Evolutionary conservation across 2,888 invertebrate species (phyloP).

Genomic region (Leptura quadrifasciata): DNA sequence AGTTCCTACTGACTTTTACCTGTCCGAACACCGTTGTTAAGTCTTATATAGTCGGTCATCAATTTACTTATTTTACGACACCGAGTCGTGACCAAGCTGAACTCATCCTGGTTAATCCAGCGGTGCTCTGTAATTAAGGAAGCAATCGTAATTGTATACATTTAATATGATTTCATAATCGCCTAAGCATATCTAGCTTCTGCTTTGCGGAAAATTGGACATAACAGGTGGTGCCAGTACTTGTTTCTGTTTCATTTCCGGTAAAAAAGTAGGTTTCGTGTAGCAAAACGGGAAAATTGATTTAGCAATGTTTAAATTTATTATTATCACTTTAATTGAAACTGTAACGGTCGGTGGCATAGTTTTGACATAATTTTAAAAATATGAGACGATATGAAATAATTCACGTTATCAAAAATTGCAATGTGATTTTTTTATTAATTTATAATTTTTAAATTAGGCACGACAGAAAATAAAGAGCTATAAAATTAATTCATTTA

Average conservation of each 20-base stretch:
- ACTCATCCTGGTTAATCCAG: neutral
- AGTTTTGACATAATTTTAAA: too few relatives aligned
- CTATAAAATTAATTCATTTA: too few relatives aligned
- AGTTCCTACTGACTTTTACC: neutral
- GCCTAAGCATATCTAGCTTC: neutral
- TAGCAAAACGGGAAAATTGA: neutral
- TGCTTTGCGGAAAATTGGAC: neutral
- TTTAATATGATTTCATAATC: conserved; percentile 7
- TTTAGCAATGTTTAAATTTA: neutral
- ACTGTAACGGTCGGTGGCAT: too few relatives aligned
- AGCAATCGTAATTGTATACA: conserved; percentile 1
- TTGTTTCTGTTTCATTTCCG: conserved; percentile 23
- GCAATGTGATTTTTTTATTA: too few relatives aligned
- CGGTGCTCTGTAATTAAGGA: neutral
- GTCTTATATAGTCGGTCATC: neutral
- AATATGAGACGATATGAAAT: too few relatives aligned
- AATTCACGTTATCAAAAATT: too few relatives aligned
- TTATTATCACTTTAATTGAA: neutral
- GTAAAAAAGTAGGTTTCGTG: neutral
- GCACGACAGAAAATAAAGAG: too few relatives aligned
- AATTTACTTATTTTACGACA: neutral
- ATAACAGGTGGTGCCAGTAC: neutral
- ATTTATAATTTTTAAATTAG: too few relatives aligned
- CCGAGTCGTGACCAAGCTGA: neutral
- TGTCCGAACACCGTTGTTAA: neutral